A percentile compares a stretch with the other conserved stretches of the same genome.
Evolutionary conservation across 1,140 invertebrate species (phyloP).

Genomic region (Pissodes strobi): DNA sequence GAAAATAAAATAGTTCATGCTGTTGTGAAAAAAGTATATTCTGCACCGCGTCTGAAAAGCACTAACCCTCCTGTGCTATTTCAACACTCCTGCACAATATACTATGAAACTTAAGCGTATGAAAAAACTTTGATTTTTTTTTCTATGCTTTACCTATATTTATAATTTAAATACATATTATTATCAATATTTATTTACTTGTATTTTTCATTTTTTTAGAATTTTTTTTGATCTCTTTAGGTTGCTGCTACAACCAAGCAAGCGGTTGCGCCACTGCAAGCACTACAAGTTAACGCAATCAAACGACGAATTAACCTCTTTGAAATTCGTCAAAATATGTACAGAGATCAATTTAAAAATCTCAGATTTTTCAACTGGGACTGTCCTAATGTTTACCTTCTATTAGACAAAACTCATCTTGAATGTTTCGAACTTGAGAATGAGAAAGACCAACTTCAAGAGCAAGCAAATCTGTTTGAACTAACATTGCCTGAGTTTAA

Average conservation of each 20-base stretch:
- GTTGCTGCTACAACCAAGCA: slow-evolving; percentile 81
- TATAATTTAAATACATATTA: too few species aligned
- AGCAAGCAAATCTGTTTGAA: slow-evolving; percentile 84
- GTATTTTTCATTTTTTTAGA: too few species aligned
- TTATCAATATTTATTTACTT: too few species aligned
- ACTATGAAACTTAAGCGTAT: too few species aligned
- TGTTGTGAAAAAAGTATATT: too few species aligned
- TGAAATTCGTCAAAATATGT: slow-evolving; percentile 77
- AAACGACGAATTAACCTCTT: slow-evolving; percentile 72
- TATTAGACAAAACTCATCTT: slow-evolving; percentile 74
- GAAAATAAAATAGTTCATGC: too few species aligned
- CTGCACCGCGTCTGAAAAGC: too few species aligned
- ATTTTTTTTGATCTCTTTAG: slow-evolving; percentile 53
- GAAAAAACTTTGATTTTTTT: too few species aligned
- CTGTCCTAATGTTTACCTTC: slow-evolving; percentile 74
- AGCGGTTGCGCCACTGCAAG: slow-evolving; percentile 77
- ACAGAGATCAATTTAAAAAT: slow-evolving; percentile 73
- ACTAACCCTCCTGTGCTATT: too few species aligned
- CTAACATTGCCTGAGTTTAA: slow-evolving; percentile 82
- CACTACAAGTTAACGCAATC: slow-evolving; percentile 65
- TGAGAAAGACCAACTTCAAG: slow-evolving; percentile 69
- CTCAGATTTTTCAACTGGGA: slow-evolving; percentile 70
- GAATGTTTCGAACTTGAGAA: slow-evolving; percentile 72
- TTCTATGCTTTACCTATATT: too few species aligned
- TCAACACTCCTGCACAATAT: too few species aligned